Percentiles rank a stretch among this genome's conserved stretches.
These are phyloP conservation scores for Rachycentron canadum DNA, from an alignment of 2,797 vertebrate species.

Conservation along the genomic window DNA sequence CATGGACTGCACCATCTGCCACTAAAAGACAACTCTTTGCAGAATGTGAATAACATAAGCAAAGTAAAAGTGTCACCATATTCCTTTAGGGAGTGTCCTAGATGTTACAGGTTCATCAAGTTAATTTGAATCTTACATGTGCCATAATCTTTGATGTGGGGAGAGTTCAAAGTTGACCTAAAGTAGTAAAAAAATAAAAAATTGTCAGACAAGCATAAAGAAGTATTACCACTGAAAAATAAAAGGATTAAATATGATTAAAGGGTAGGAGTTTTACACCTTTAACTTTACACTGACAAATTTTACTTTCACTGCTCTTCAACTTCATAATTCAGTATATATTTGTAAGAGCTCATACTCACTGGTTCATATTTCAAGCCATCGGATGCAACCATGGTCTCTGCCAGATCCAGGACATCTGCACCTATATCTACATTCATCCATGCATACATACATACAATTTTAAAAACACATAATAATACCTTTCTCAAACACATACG, in stretches of 20 bases:
- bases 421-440: constrained; percentile 91
- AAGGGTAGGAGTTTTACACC: too few relatives aligned
- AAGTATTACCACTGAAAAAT: background rate
- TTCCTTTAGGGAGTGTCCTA: background rate
- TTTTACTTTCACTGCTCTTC: background rate
- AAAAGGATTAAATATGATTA: background rate
- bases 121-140: constrained; percentile 87
- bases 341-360: constrained; percentile 69
- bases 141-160: constrained; percentile 93
- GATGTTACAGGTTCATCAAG: background rate
- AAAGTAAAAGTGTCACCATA: background rate
- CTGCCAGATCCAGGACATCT: constrained; percentile 96
- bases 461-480: background rate
- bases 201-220: background rate
- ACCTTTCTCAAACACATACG: background rate
- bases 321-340: background rate
- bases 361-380: constrained; percentile 95
- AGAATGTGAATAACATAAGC: constrained; percentile 1
- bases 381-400: constrained; percentile 96
- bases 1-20: background rate
- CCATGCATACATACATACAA: constrained; percentile 23
- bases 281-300: background rate
- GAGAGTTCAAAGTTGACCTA: constrained; percentile 96
- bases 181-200: constrained; percentile 28
- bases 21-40: background rate